phyloP scores from a whole-genome alignment of 2,888 invertebrate genomes.

The Eucera pruinosa region DNA sequence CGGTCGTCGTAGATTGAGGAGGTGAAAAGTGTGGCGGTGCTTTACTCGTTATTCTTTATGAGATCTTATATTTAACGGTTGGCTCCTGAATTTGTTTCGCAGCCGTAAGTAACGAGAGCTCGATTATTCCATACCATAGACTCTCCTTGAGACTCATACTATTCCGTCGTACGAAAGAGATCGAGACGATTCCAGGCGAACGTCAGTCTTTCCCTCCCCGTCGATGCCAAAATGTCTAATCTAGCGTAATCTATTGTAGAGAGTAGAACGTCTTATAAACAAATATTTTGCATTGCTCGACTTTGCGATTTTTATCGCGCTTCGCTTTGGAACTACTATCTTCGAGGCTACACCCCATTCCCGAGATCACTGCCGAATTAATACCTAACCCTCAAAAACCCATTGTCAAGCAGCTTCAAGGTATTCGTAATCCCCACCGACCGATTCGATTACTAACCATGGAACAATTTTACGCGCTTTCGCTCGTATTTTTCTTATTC shows the following conservation, averaged over 20 bases:
- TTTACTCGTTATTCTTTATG: slow-evolving; percentile 72
- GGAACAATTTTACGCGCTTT: neutral
- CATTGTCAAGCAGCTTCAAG: slow-evolving; percentile 55
- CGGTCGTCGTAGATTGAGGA: slow-evolving; percentile 57
- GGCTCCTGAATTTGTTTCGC: slow-evolving; percentile 69
- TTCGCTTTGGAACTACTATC: neutral
- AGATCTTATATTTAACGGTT: slow-evolving; percentile 76
- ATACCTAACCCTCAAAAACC: slow-evolving; percentile 64
- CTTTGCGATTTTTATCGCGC: neutral
- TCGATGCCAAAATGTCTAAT: slow-evolving; percentile 74
- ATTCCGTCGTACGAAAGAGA: slow-evolving; percentile 48
- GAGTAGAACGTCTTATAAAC: slow-evolving; percentile 1
- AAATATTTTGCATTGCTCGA: neutral
- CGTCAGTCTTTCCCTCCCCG: slow-evolving; percentile 63
- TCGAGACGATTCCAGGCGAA: slow-evolving; percentile 68
- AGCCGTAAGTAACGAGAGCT: slow-evolving; percentile 75
- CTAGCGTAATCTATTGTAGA: slow-evolving; percentile 38
- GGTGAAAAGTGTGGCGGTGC: slow-evolving; percentile 71
- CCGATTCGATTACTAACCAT: neutral
- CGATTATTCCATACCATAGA: neutral
- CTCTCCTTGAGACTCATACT: slow-evolving; percentile 2
- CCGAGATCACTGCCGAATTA: slow-evolving; percentile 27
- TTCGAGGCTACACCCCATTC: slow-evolving; percentile 22
- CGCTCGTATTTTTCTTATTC: neutral
- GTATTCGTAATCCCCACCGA: slow-evolving; percentile 21